These are phyloP conservation scores for Rachycentron canadum DNA, from an alignment of 2,797 vertebrate genomes.

Conservation along the genomic window DNA sequence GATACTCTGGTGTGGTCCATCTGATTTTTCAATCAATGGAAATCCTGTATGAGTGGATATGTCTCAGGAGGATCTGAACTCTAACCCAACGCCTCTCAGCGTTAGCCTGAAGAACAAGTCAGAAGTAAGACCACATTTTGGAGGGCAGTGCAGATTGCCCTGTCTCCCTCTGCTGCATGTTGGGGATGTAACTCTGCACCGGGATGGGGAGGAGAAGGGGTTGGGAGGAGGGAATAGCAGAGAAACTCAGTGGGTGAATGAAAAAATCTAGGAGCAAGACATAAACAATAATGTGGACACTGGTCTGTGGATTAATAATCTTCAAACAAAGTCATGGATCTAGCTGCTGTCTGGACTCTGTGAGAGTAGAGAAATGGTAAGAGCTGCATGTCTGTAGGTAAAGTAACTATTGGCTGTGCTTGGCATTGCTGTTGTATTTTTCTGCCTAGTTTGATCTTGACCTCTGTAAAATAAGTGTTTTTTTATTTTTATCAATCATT, in stretches of 20 bases:
- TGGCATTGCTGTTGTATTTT: not conserved
- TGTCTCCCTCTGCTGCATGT: slow-evolving; percentile 54
- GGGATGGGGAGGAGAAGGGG: slow-evolving; percentile 75
- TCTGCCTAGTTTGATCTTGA: not conserved
- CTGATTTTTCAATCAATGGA: slow-evolving; percentile 46
- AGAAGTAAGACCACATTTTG: slow-evolving; percentile 31
- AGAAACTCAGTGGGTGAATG: slow-evolving; percentile 75
- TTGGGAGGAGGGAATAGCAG: slow-evolving; percentile 74
- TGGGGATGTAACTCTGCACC: slow-evolving; percentile 80
- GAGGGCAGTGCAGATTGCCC: slow-evolving; percentile 55
- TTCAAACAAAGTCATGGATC: slow-evolving; percentile 57
- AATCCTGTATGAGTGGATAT: slow-evolving; percentile 26
- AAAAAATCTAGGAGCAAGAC: slow-evolving; percentile 76
- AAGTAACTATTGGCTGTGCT: slow-evolving; percentile 6
- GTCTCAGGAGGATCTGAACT: slow-evolving; percentile 39
- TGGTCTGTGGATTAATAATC: slow-evolving; percentile 56
- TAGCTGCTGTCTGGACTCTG: slow-evolving; percentile 53
- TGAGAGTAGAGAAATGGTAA: slow-evolving; percentile 72
- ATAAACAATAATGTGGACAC: slow-evolving; percentile 77
- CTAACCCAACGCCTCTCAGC: slow-evolving; percentile 9
- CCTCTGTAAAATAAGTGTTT: not conserved
- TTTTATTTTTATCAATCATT: not conserved
- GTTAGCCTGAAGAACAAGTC: not conserved
- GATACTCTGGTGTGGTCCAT: slow-evolving; percentile 48
- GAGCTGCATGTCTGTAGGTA: slow-evolving; percentile 48